phyloP scores from a whole-genome alignment of 1,140 invertebrate species.

The Teleogryllus occipitalis region DNA sequence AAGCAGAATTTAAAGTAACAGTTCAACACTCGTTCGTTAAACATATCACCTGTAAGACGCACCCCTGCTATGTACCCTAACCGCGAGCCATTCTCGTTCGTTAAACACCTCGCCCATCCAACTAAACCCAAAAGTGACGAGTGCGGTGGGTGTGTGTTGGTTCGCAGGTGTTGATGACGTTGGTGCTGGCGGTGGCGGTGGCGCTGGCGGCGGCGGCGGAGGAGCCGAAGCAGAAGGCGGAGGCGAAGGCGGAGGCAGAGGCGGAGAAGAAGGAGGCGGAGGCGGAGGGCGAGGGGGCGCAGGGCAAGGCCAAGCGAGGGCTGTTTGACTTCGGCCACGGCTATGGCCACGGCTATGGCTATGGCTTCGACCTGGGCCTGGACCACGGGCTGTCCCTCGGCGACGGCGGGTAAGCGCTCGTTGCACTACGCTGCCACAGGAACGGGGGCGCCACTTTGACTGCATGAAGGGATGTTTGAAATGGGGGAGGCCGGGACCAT shows the following conservation, averaged over 20 bases:
- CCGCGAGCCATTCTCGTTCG: too few species aligned
- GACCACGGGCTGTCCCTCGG: background rate
- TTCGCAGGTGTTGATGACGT: background rate
- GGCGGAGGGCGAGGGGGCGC: slow-evolving; percentile 31
- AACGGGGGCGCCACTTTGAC: background rate
- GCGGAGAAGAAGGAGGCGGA: slow-evolving; percentile 34
- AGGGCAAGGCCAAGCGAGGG: slow-evolving; percentile 31
- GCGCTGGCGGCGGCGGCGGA: background rate
- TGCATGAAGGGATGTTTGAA: too few species aligned
- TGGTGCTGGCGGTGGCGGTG: background rate
- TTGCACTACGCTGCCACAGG: too few species aligned
- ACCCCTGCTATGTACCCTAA: too few species aligned
- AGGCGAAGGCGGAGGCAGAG: slow-evolving; percentile 28
- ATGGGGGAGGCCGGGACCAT: background rate
- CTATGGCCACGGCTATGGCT: background rate
- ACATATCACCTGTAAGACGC: too few species aligned
- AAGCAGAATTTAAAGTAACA: too few species aligned
- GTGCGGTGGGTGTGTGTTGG: too few species aligned
- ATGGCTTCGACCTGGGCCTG: background rate
- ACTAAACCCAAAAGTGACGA: too few species aligned
- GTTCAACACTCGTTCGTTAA: too few species aligned
- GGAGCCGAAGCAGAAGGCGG: slow-evolving; percentile 26
- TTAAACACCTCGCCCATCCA: too few species aligned
- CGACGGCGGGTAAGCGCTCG: too few species aligned
- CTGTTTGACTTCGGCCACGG: background rate